Evolutionary conservation across 2,888 invertebrate species (phyloP), one percentile per base, ranked within the genome.

Genomic region (Anodontia alba): DNA sequence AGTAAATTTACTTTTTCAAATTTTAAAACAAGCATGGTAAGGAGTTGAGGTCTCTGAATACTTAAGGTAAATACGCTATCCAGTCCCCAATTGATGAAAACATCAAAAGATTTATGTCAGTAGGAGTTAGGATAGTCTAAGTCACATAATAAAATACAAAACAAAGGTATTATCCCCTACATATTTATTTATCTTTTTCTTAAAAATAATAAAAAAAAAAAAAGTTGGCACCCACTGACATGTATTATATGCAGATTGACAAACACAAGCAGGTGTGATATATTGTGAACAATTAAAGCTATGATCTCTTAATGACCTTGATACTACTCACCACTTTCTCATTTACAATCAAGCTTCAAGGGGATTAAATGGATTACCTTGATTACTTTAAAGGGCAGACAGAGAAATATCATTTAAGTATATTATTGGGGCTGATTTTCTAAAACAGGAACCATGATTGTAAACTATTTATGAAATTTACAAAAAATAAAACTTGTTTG

Each of bases 111-210:
- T 10, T 49, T 10, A 20, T 20, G 20, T 49, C 82, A 82, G 82
- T 79, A 79, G 79, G 82, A 78, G 46, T 69, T 38, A 42, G 69
- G 74, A 15, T 5, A 49, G 5, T 15, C 49, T 49, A 57, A 23
- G 10, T 26, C 29, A 29, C 26, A 17, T 23, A 8, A 57, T 57
- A 23, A 29, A 29, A 26, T 57, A 29, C 57, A 23, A 57, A 26
- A 57, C 15, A 57, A 57, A 26, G 29, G 57, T 3, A 57, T 57
- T 10, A 57, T 57, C 57, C 57, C 17, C 5, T 10, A 29, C 17
- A 7, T 29, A 29, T 57, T 57, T 1, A 57, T 57, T 26, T 57
- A 29, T 29, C 57, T 17, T 57, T 29, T 57, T 8, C 20, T 57
- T 29, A 5, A 23, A 57, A n/a, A n/a, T n/a, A n/a, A n/a, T n/a